Conservation (phyloP, 2,113 vertebrate genomes). For the Abramis brama region DNA sequence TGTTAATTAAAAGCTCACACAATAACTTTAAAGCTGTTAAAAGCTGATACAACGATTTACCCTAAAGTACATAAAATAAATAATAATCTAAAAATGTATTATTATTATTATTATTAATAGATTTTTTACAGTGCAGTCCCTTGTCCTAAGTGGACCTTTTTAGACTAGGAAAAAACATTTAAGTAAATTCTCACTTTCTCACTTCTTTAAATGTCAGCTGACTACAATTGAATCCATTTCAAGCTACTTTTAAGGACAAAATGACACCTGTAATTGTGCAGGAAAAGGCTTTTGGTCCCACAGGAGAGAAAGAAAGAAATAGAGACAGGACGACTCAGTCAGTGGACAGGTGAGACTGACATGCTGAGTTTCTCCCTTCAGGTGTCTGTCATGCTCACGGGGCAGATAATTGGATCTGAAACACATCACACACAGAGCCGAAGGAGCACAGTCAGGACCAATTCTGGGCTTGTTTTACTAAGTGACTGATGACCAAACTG, state of each 20-base stretch:
- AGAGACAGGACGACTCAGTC: conserved; percentile 26
- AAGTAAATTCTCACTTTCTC: background rate
- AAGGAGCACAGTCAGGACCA: conserved; percentile 62
- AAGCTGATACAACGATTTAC: no score
- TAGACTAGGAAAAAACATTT: background rate
- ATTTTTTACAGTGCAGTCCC: background rate
- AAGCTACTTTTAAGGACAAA: background rate
- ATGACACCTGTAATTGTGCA: conserved; percentile 3
- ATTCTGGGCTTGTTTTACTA: conserved; percentile 65
- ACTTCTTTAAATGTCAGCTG: background rate
- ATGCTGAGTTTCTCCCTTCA: conserved; percentile 59
- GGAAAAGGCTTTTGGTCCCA: conserved; percentile 37
- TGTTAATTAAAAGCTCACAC: no score
- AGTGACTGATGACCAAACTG: conserved; percentile 67
- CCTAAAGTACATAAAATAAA: background rate
- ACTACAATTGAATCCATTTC: conserved; percentile 24
- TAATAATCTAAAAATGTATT: background rate
- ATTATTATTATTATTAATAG: background rate
- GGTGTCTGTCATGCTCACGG: conserved; percentile 56
- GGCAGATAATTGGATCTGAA: conserved; percentile 64
- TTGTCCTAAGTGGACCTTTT: background rate
- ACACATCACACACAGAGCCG: conserved; percentile 50
- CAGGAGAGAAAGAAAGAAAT: conserved; percentile 13
- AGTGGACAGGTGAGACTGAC: conserved; percentile 64
- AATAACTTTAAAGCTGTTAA: no score